Percentiles rank a stretch among this genome's conserved stretches.
Conservation (phyloP, 2,888 invertebrate genomes). For the Liopterus haemorrhoidalis region DNA sequence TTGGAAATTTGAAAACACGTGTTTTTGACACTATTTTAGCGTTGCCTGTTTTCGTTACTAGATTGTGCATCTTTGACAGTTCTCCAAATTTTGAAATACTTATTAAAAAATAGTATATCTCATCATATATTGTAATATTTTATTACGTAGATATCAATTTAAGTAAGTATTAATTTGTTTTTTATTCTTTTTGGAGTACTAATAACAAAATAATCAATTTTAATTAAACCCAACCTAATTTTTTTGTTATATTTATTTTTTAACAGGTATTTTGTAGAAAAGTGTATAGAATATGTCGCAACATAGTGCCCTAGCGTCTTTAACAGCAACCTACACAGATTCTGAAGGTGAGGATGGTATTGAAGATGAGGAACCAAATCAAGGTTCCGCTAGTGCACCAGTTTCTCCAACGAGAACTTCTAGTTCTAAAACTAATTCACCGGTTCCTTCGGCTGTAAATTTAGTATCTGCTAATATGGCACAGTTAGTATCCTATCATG, state of each 20-base stretch:
- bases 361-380: conserved; percentile 47
- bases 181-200: no score
- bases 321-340: conserved; percentile 86
- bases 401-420: conserved; percentile 43
- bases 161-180: no score
- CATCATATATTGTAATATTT: no score
- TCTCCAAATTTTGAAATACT: no score
- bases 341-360: conserved; percentile 83
- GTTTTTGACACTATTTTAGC: no score
- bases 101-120: no score
- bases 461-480: conserved; percentile 43
- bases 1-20: no score
- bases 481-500: conserved; percentile 49
- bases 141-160: no score
- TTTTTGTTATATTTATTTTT: neutral
- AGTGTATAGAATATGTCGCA: conserved; percentile 24
- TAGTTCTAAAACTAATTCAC: conserved; percentile 43
- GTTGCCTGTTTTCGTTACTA: no score
- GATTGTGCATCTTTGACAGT: no score
- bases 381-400: conserved; percentile 37
- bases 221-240: neutral
- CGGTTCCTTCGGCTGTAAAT: conserved; percentile 36
- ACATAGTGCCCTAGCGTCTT: conserved; percentile 64
- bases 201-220: neutral
- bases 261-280: no score